Conservation (phyloP, 2,888 invertebrate genomes). For the Ectropis crepuscularia region DNA sequence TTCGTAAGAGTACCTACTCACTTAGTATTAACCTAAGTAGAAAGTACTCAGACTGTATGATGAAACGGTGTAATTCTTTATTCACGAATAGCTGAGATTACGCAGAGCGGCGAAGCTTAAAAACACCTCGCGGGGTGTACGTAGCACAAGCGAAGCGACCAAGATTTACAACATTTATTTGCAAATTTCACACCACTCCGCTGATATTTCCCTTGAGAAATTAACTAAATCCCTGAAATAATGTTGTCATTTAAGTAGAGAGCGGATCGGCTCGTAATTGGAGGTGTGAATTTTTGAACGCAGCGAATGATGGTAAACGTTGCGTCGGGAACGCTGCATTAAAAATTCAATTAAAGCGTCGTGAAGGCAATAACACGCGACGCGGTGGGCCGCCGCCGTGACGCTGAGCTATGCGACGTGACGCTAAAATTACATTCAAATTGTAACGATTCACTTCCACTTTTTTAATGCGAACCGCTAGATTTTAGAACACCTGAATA, state of each 20-base stretch:
- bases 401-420: not conserved
- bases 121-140: conserved; percentile 26
- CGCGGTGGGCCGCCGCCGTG: not conserved
- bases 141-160: conserved; percentile 20
- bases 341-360: conserved; percentile 47
- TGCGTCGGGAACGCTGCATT: conserved; percentile 38
- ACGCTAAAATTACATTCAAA: not conserved
- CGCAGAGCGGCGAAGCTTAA: conserved; percentile 32
- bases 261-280: conserved; percentile 30
- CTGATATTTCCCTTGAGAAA: conserved; percentile 51
- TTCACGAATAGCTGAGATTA: conserved; percentile 42
- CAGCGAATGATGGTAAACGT: conserved; percentile 31
- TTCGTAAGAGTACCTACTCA: too few species aligned
- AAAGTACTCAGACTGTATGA: conserved; percentile 8
- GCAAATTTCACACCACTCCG: conserved; percentile 38
- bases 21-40: too few species aligned
- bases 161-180: conserved; percentile 46
- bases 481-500: too few species aligned
- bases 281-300: conserved; percentile 36
- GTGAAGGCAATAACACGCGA: not conserved
- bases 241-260: conserved; percentile 32
- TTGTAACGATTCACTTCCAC: too few species aligned
- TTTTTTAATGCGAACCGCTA: too few species aligned
- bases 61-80: conserved; percentile 32
- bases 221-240: conserved; percentile 38